Conservation (phyloP, 2,888 invertebrate species). For the Phyto melanocephala region DNA sequence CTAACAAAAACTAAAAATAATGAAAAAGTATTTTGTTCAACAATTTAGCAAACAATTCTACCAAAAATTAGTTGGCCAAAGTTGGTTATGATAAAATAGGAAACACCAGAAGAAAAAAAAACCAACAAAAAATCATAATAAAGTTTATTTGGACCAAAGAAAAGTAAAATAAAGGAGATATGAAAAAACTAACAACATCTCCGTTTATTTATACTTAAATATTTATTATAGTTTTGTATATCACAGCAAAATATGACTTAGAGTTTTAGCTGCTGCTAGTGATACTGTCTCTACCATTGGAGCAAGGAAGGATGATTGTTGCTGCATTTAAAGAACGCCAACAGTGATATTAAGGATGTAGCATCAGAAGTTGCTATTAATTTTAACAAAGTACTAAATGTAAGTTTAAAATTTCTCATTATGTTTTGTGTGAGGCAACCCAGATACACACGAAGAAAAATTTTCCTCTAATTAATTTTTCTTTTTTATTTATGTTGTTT, state of each 20-base stretch:
- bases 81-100: conserved; percentile 4
- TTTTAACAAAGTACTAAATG: not conserved
- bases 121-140: conserved; percentile 15
- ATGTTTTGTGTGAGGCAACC: not conserved
- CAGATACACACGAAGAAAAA: not conserved
- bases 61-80: conserved; percentile 13
- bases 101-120: not conserved
- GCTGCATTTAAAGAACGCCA: not conserved
- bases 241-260: not conserved
- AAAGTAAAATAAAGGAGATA: not conserved
- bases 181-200: conserved; percentile 16
- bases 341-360: not conserved
- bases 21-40: conserved; percentile 7
- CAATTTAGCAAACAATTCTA: conserved; percentile 6
- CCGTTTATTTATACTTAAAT: conserved; percentile 39
- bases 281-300: not conserved
- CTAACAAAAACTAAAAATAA: not conserved
- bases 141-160: conserved; percentile 15
- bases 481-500: not conserved
- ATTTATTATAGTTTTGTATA: conserved; percentile 31
- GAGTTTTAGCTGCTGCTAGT: not conserved
- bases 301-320: not conserved
- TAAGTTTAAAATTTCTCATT: not conserved
- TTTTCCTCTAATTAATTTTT: not conserved
- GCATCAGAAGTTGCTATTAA: not conserved